Conservation (phyloP, 2,113 vertebrate species). For the Nematolebias whitei region DNA sequence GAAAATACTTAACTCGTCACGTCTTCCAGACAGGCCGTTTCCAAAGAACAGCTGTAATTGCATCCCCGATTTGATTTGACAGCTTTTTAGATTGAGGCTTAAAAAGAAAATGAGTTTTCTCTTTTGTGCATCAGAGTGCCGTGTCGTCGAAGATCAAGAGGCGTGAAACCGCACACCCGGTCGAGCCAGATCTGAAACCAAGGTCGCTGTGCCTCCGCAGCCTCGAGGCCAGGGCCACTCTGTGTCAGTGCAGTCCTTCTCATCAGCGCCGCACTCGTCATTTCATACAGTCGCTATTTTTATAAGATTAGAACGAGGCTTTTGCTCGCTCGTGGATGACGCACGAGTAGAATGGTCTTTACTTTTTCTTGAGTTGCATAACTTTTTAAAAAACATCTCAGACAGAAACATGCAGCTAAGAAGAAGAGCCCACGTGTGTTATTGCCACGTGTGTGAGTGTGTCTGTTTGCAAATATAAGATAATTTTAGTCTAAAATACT, state of each 20-base stretch:
- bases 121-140: not conserved
- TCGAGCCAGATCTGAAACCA: conserved; percentile 23
- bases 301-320: conserved; percentile 55
- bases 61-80: not conserved
- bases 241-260: conserved; percentile 35
- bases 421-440: not conserved
- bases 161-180: not conserved
- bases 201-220: conserved; percentile 29
- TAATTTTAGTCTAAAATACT: too few species aligned
- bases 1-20: not conserved
- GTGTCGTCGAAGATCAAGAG: conserved; percentile 1
- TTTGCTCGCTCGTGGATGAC: conserved; percentile 38
- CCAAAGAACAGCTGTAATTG: conserved; percentile 10
- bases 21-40: not conserved
- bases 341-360: conserved; percentile 31
- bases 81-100: conserved; percentile 7
- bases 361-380: conserved; percentile 47
- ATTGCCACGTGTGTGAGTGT: too few species aligned
- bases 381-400: conserved; percentile 25
- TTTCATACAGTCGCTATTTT: conserved; percentile 55
- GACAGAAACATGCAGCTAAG: not conserved
- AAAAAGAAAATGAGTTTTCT: not conserved
- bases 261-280: conserved; percentile 43
- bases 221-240: conserved; percentile 38
- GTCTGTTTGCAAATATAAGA: too few species aligned